Base-by-base conservation (phyloP, 2,888 invertebrate genomes). In the Ophion ventricosus region DNA sequence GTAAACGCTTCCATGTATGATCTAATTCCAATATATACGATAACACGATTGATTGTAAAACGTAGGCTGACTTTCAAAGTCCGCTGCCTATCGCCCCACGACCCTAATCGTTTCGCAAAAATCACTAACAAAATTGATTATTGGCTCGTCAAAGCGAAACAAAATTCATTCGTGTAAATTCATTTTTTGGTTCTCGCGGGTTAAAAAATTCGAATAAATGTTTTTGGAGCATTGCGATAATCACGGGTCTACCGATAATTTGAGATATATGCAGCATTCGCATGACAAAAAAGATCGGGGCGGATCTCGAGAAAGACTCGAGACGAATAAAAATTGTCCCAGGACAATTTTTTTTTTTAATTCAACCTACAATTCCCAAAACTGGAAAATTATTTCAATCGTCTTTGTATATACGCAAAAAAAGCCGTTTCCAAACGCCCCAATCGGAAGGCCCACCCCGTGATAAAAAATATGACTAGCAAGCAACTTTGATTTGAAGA, bases 391-490 rank as follows among this genome's bases (percentile, higher is more conserved):
- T 49, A 49, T 49, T 35, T 35, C 35, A 35, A 35, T 7, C 8
- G 35, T 35, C 35, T 7, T 35, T 35, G 8, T 35, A 35, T 0
- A 35, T 35, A 35, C 4, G 49, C 11, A 3, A 10, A 49, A 49
- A 49, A 49, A 49, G 17, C 8, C 57, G 20, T 57, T 57, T 8
- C 23, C 57, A 57, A 49, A 4, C 49, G 17, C 0, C 4, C 17
- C 35, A 35, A 35, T 35, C 5, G 7, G 7, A 35, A 35, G 0
- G 5, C 0, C 35, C 17, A 17, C 17, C 17, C 49, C 49, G 17
- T 10, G 23, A 57, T 57, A 2, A 23, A 57, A 57, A 57, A 23
- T 23, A 20, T 57, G 75, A 64, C 76, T 67, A 67, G 64, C 23
- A 17, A 1, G 11, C 17, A 25, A 63, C 29, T 43, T 57, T 25